Evolutionary conservation across 2,888 invertebrate genomes (phyloP).

Genomic region (Marronus borbonicus): DNA sequence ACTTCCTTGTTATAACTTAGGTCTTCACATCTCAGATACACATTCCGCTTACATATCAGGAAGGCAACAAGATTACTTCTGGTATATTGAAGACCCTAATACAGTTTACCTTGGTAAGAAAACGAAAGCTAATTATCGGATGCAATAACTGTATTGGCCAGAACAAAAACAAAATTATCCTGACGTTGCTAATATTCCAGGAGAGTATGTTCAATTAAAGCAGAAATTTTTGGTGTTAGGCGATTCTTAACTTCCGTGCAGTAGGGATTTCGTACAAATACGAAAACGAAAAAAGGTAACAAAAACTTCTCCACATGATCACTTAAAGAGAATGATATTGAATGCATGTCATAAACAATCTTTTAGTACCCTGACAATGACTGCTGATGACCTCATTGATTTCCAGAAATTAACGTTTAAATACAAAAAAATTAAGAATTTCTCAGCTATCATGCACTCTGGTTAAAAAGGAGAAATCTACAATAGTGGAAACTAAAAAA

Average conservation of each 20-base stretch:
- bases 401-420: not conserved
- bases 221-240: conserved; percentile 40
- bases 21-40: not conserved
- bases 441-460: not conserved
- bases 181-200: conserved; percentile 7
- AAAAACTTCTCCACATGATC: not conserved
- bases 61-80: not conserved
- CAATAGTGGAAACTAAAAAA: not conserved
- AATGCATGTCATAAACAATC: not conserved
- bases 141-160: conserved; percentile 35
- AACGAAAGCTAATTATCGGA: not conserved
- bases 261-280: conserved; percentile 32
- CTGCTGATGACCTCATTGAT: not conserved
- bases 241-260: conserved; percentile 32
- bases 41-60: not conserved
- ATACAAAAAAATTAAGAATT: not conserved
- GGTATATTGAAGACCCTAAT: not conserved
- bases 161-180: conserved; percentile 34
- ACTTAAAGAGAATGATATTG: not conserved
- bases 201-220: conserved; percentile 22
- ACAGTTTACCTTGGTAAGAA: not conserved
- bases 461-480: not conserved
- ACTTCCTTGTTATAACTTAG: not conserved
- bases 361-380: conserved; percentile 5
- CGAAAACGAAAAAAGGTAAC: conserved; percentile 31